Base-by-base conservation (phyloP, 2,113 vertebrate species). In the Sinocyclocheilus grahami region DNA sequence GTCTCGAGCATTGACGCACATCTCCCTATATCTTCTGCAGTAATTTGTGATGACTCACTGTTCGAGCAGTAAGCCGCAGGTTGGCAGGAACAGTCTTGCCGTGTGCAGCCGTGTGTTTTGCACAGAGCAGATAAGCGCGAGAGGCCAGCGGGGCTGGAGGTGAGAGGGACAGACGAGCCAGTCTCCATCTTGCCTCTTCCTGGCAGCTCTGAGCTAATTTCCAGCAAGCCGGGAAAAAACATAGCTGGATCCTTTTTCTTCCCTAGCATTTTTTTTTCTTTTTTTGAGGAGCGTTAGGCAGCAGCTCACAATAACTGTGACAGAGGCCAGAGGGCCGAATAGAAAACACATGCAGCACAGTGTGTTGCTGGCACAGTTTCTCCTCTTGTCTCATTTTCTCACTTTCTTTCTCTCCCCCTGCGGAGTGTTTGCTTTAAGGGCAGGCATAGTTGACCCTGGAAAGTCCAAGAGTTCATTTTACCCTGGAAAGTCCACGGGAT, bases 181-280 rank as follows among this genome's bases (percentile, higher is more conserved):
- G 92, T 90, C 90, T 30, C 92, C 94, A 93, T 94, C 95, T 95
- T 99, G 97, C 97, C 96, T 97, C 95, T 99, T 99, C 97, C 98
- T 99, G 98, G 98, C 96, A 99, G 91, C 96, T 93, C 95, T 98
- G 96, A 97, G 96, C 97, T 97, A 96, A 97, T 98, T 99, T 99
- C 97, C 98, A 99, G 98, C 96, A 98, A 97, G 93, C 95, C 91
- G 92, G 93, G 90, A 91, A 94, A 88, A 89, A 94, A 94, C 91
- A 92, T 93, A 92, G 92, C 95, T 90, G 93, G 95, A 97, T 97
- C 96, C 39, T 93, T 96, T 94, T 96, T 94, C 89, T 93, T 58
- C 79, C 62, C 58, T 84, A 18, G 18, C 30, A 18, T 65, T 63
- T 74, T 63, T 48, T 27, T 27, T 72, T 58, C n/a, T 62, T 71